Evolutionary conservation across 1,140 invertebrate genomes (phyloP).

Genomic region (Lutraria rhynchaena): DNA sequence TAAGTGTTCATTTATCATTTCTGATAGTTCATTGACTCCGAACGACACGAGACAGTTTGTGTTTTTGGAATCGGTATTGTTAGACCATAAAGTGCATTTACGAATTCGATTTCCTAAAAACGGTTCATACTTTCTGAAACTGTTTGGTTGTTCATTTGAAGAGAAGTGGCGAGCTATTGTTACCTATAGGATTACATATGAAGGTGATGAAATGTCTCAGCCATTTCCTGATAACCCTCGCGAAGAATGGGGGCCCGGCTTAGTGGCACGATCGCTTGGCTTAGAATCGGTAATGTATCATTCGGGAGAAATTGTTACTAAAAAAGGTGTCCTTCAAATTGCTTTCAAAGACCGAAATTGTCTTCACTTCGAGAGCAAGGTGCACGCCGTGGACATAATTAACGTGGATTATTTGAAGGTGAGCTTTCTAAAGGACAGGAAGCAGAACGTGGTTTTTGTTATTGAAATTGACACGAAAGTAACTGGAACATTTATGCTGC

Average conservation of each 20-base stretch:
- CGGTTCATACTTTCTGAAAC: slow-evolving; percentile 23
- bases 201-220: background rate
- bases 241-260: slow-evolving; percentile 45
- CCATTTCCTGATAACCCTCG: slow-evolving; percentile 32
- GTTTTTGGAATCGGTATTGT: slow-evolving; percentile 21
- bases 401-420: slow-evolving; percentile 22
- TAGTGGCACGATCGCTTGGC: background rate
- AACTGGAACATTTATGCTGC: slow-evolving; percentile 23
- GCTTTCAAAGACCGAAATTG: background rate
- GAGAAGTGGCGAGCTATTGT: slow-evolving; percentile 1
- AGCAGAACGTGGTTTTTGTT: slow-evolving; percentile 34
- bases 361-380: background rate
- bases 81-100: background rate
- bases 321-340: slow-evolving; percentile 31
- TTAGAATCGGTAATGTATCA: slow-evolving; percentile 18
- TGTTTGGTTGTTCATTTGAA: background rate
- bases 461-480: slow-evolving; percentile 30
- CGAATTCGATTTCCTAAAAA: slow-evolving; percentile 28
- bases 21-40: background rate
- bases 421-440: slow-evolving; percentile 26
- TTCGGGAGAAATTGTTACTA: slow-evolving; percentile 26
- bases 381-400: background rate
- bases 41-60: background rate
- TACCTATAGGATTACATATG: slow-evolving; percentile 22
- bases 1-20: slow-evolving; percentile 14